Evolutionary conservation across 1,140 invertebrate genomes (phyloP).

Genomic region (Trypoxylus dichotomus): DNA sequence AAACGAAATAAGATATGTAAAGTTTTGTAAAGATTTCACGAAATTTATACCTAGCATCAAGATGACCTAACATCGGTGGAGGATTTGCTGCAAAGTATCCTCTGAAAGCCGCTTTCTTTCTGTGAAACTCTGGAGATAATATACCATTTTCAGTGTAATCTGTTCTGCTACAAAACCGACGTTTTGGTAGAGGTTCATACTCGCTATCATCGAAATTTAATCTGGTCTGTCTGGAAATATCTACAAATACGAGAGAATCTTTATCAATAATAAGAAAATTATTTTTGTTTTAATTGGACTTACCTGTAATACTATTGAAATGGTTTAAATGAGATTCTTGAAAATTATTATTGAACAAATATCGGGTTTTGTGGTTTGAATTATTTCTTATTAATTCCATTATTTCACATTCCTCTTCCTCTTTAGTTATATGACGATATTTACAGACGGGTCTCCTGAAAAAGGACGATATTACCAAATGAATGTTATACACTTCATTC

Average conservation of each 20-base stretch:
- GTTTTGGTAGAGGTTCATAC: conserved; percentile 45
- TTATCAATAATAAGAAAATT: not conserved
- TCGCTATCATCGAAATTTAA: conserved; percentile 42
- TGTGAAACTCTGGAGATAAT: conserved; percentile 32
- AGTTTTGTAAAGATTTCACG: not conserved
- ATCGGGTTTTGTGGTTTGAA: conserved; percentile 35
- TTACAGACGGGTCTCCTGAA: conserved; percentile 51
- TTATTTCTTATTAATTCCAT: conserved; percentile 48
- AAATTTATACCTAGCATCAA: conserved; percentile 45
- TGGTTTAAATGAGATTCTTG: conserved; percentile 37
- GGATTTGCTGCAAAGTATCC: conserved; percentile 51
- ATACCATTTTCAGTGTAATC: conserved; percentile 23
- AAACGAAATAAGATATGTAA: conserved; percentile 30
- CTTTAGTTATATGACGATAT: conserved; percentile 59
- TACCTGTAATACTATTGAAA: not conserved
- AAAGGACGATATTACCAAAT: not conserved
- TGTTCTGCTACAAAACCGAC: conserved; percentile 35
- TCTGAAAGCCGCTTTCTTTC: conserved; percentile 42
- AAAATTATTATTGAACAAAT: conserved; percentile 37
- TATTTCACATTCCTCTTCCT: conserved; percentile 55
- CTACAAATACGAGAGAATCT: conserved; percentile 13
- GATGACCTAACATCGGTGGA: conserved; percentile 44
- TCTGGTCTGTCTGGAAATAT: conserved; percentile 4
- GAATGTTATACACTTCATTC: too few species aligned
- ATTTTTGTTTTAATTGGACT: not conserved